Conservation (phyloP, 1,140 invertebrate genomes). For the Nasonia vitripennis region DNA sequence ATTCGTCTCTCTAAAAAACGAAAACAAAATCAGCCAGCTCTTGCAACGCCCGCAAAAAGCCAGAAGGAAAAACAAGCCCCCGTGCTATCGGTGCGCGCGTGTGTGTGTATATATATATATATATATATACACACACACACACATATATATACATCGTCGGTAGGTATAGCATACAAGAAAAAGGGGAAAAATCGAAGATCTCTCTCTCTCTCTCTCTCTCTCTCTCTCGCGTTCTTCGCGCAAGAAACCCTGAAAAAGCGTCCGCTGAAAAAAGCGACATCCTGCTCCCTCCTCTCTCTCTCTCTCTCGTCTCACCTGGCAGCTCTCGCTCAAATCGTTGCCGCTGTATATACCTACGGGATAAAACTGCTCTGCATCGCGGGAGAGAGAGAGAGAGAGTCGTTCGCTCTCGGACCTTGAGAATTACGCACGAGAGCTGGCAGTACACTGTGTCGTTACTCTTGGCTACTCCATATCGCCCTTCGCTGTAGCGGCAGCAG, state of each 20-base stretch:
- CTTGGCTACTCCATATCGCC: constrained; percentile 5
- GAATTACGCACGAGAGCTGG: neutral
- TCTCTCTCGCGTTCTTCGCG: neutral
- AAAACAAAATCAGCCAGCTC: too few relatives aligned
- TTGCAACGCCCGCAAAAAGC: neutral
- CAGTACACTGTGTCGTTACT: constrained; percentile 5
- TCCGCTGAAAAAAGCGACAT: neutral
- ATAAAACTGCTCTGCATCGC: neutral
- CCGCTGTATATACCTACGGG: neutral
- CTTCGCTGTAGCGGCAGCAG: neutral
- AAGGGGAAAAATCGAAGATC: neutral
- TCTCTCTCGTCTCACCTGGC: constrained; percentile 15
- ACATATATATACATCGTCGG: neutral
- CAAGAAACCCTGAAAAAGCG: constrained; percentile 20
- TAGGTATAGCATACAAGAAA: neutral
- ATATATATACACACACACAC: too few relatives aligned
- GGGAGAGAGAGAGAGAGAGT: neutral
- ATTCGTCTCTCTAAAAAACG: too few relatives aligned
- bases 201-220: too few relatives aligned
- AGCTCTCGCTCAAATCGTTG: neutral
- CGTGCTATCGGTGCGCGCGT: neutral
- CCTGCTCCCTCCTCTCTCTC: constrained; percentile 9
- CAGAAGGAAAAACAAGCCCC: neutral
- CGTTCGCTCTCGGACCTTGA: constrained; percentile 29
- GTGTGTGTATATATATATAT: too few relatives aligned